Base-by-base conservation (phyloP, 2,113 vertebrate genomes). In the Pygoscelis antarcticus region DNA sequence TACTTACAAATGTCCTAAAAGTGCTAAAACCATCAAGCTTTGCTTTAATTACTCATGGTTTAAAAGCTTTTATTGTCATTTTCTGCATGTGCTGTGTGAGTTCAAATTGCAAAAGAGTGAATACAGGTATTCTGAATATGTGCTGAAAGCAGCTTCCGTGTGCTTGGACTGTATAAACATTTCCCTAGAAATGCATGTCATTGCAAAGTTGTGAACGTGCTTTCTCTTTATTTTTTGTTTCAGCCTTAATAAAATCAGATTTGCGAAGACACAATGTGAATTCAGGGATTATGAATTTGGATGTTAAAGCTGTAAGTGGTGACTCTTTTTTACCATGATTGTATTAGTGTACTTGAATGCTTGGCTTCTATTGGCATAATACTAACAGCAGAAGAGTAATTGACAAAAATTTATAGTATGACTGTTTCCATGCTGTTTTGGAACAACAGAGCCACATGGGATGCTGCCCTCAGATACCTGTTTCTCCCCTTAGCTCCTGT, bases 221-320 rank as follows among this genome's bases (percentile, higher is more conserved):
- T 88, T 87, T 85, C 27, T 54, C 29, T 78, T 54, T 23, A 2
- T 46, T 40, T 72, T 87, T 29, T 95, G 13, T 97, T 97, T 57
- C 96, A 99, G 99, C 98, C 49, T 98, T 99, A 95, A 99, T 99
- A 96, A 99, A 99, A 96, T 99, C 99, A 20, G 99, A 99, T 62
- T 97, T 99, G 95, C 99, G 98, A 97, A 98, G 99, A 96, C 98
- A 99, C 95, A 99, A 98, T 30, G 95, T 99, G 87, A 99, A 99
- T 97, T 96, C 97, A 60, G 98, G 98, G 61, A 96, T 97, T 51
- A 76, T 93, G 27, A 96, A 93, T 58, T 97, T 97, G 26, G 94
- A 97, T 16, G 49, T 97, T 64, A 98, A 98, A 96, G 95, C 97
- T 30, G 99, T 99, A 97, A 98, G 99, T 99, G 58, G 17, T 34